A percentile compares a stretch with the other conserved stretches of the same genome.
Conservation (phyloP, 2,888 invertebrate genomes). For the Dicyrtoma fusca region DNA sequence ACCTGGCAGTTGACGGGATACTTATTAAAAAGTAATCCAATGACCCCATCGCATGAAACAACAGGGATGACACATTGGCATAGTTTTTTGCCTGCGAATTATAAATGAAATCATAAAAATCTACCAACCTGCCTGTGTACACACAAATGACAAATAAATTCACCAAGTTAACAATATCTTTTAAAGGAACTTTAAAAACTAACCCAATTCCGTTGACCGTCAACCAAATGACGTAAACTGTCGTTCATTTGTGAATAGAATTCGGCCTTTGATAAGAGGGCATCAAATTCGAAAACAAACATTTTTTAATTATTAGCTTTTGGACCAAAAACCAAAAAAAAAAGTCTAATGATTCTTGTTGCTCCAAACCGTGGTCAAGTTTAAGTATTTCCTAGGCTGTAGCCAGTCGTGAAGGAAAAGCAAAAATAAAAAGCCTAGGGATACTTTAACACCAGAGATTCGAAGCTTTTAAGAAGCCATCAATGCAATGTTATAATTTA, state of each 20-base stretch:
- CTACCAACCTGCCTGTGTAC: too few species aligned
- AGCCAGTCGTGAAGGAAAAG: too few species aligned
- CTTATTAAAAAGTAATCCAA: slow-evolving; percentile 40
- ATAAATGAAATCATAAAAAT: too few species aligned
- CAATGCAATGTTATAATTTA: too few species aligned
- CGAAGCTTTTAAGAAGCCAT: too few species aligned
- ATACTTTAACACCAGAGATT: too few species aligned
- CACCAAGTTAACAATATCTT: neutral
- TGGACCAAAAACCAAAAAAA: too few species aligned
- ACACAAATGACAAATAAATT: too few species aligned
- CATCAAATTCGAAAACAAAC: slow-evolving; percentile 46
- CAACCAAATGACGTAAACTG: slow-evolving; percentile 42
- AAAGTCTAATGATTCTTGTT: too few species aligned
- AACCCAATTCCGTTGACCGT: slow-evolving; percentile 52
- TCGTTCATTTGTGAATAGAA: slow-evolving; percentile 46
- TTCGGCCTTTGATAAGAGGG: slow-evolving; percentile 42
- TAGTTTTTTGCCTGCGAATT: slow-evolving; percentile 52
- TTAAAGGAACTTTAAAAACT: slow-evolving; percentile 1
- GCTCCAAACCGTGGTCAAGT: too few species aligned
- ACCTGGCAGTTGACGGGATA: slow-evolving; percentile 53
- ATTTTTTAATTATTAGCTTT: slow-evolving; percentile 30
- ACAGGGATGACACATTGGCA: slow-evolving; percentile 48
- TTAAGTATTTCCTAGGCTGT: too few species aligned
- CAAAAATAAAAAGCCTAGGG: too few species aligned
- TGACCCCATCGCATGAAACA: slow-evolving; percentile 48